phyloP scores from a whole-genome alignment of 2,888 invertebrate species.

The Imbricaverruca yamaguchii region DNA sequence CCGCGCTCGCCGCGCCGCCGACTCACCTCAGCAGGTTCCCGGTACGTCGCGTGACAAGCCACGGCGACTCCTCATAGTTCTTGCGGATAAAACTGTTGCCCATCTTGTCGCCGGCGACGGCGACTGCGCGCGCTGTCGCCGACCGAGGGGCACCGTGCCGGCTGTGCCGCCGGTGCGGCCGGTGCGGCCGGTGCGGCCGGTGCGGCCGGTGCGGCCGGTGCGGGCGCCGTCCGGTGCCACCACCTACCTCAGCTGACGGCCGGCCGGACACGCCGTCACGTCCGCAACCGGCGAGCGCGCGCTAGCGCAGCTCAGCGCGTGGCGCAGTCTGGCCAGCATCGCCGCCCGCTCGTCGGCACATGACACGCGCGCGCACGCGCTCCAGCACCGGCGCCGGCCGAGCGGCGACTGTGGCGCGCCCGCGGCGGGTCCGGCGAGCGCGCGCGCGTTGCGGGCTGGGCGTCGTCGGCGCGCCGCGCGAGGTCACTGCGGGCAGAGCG shows the following conservation, averaged over 20 bases:
- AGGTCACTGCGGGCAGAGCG: neutral
- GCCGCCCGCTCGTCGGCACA: neutral
- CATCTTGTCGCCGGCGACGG: neutral
- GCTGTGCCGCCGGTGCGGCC: neutral
- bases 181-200: neutral
- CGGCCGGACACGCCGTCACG: neutral
- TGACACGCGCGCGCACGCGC: neutral
- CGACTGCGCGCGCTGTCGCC: neutral
- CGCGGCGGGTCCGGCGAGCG: neutral
- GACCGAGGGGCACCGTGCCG: too few species aligned
- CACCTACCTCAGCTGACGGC: neutral
- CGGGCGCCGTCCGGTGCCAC: neutral
- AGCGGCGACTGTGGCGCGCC: neutral
- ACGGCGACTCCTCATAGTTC: slow-evolving; percentile 17
- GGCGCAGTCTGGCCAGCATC: neutral
- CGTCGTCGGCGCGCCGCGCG: neutral
- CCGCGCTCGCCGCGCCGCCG: neutral
- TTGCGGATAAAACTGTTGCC: slow-evolving; percentile 17
- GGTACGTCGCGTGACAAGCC: slow-evolving; percentile 1
- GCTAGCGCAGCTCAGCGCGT: neutral
- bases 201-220: neutral
- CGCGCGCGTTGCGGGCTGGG: neutral
- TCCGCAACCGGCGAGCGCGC: neutral
- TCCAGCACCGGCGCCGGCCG: too few species aligned
- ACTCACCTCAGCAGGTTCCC: slow-evolving; percentile 15